Evolutionary conservation across 2,797 vertebrate species (phyloP), one percentile per base, ranked within the genome.

Genomic region (Neoniphon sammara): DNA sequence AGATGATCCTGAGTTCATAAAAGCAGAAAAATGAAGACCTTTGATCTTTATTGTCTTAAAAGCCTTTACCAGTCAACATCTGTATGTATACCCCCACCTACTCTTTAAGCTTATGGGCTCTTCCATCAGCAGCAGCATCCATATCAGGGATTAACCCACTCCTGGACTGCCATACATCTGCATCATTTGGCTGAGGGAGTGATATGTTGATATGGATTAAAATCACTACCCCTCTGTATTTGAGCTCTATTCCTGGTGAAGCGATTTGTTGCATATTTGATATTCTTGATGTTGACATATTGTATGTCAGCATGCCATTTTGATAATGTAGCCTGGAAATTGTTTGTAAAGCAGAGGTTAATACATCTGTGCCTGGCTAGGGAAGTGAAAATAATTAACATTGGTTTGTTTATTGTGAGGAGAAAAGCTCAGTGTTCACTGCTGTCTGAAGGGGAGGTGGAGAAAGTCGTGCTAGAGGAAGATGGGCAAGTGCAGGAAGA

Each of bases 71-170:
- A 46, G 4, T 18, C 15, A 46, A 70, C 5, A 1, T 72, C 67
- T 54, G 11, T n/a, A 36, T 78, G 9, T 75, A 49, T 73, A 44
- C 30, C 31, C 72, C 50, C 20, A 31, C 75, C 23, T 57, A 57
- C 21, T 77, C 49, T 46, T 56, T 27, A 31, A 63, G 58, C 77
- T 71, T 85, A 70, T 75, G 61, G 56, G 73, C 30, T 73, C 30
- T 56, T 69, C 60, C 66, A 66, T 68, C 57, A 63, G 59, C 60
- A 70, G 74, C 69, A 81, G 81, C 83, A n/a, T n/a, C n/a, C 75
- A 71, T 75, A 71, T 72, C 44, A 9, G 59, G 79, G 87, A 88
- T 91, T 90, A 90, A 89, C 80, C 78, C 81, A 73, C 71, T 81
- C 78, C 70, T 79, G 17, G 47, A 27, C 77, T 67, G 63, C 71